phyloP scores from a whole-genome alignment of 2,797 vertebrate genomes.

The Aulostomus chinensis region DNA sequence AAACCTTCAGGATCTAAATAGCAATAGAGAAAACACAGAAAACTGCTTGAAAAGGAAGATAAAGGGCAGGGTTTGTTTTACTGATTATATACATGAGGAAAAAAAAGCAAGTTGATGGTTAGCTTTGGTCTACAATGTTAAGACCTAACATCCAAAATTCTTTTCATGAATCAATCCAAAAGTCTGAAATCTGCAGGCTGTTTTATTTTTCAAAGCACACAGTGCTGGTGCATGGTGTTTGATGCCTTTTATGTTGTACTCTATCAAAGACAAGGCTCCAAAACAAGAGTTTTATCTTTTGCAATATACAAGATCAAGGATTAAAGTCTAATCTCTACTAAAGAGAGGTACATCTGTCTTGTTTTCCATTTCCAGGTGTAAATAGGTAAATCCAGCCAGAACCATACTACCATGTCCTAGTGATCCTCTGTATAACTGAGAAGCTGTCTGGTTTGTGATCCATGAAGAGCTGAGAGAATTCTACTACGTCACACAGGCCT shows the following conservation, averaged over 20 bases:
- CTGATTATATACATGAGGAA: too few species aligned
- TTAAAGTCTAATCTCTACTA: constrained; percentile 11
- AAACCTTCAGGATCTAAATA: too few species aligned
- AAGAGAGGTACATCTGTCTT: constrained; percentile 7
- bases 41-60: not conserved
- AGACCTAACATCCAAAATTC: constrained; percentile 6
- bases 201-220: constrained; percentile 40
- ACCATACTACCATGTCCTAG: not conserved
- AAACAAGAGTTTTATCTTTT: constrained; percentile 31
- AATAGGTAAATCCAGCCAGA: constrained; percentile 1
- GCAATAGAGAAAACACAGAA: too few species aligned
- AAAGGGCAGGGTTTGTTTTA: not conserved
- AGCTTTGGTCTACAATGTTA: constrained; percentile 30
- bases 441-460: too few species aligned
- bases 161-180: constrained; percentile 30
- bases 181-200: constrained; percentile 27
- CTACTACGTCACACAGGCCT: not conserved
- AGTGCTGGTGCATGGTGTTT: constrained; percentile 15
- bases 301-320: constrained; percentile 16
- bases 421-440: too few species aligned
- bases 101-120: too few species aligned
- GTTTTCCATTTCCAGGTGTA: not conserved
- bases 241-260: constrained; percentile 44
- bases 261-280: constrained; percentile 29
- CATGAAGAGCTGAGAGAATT: not conserved